Evolutionary conservation across 64 coral and sea anemone species (phyloP).

Genomic region (Cladopsammia gracilis): DNA sequence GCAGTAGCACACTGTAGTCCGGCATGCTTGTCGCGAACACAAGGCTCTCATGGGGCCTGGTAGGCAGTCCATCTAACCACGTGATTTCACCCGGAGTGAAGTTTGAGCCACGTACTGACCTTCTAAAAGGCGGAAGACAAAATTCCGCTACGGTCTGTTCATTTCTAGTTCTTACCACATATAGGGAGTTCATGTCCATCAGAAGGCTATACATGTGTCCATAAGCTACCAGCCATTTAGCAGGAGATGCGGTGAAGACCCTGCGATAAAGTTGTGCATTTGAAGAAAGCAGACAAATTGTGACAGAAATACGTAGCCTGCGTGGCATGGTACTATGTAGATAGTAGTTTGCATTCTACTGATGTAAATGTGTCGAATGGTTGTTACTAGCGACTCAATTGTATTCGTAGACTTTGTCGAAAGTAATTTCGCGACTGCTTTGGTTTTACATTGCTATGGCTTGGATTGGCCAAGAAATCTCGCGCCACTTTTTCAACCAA

Average conservation of each 20-base stretch:
- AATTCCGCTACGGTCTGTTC: slow-evolving; percentile 65
- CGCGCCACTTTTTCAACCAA: too few relatives aligned
- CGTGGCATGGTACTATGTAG: too few relatives aligned
- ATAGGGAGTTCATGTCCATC: slow-evolving; percentile 77
- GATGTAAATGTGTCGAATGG: too few relatives aligned
- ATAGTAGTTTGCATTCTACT: too few relatives aligned
- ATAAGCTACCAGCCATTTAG: slow-evolving; percentile 86
- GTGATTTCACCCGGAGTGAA: slow-evolving; percentile 61
- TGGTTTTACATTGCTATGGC: too few relatives aligned
- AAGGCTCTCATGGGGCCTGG: slow-evolving; percentile 31
- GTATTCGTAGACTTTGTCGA: too few relatives aligned
- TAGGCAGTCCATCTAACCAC: slow-evolving; percentile 71
- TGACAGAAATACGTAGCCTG: too few relatives aligned
- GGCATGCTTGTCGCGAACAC: slow-evolving; percentile 91
- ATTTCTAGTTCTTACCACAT: slow-evolving; percentile 83
- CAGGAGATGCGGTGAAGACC: slow-evolving; percentile 39
- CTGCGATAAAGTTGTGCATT: slow-evolving; percentile 36
- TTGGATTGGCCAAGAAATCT: too few relatives aligned
- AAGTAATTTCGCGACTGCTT: too few relatives aligned
- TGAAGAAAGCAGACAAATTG: too few relatives aligned
- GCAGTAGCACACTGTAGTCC: slow-evolving; percentile 85
- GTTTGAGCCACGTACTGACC: slow-evolving; percentile 78
- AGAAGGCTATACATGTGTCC: slow-evolving; percentile 87
- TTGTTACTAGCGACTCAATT: too few relatives aligned
- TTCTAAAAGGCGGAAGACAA: slow-evolving; percentile 69